phyloP scores from a whole-genome alignment of 2,113 vertebrate species.

The Limnothrissa miodon region DNA sequence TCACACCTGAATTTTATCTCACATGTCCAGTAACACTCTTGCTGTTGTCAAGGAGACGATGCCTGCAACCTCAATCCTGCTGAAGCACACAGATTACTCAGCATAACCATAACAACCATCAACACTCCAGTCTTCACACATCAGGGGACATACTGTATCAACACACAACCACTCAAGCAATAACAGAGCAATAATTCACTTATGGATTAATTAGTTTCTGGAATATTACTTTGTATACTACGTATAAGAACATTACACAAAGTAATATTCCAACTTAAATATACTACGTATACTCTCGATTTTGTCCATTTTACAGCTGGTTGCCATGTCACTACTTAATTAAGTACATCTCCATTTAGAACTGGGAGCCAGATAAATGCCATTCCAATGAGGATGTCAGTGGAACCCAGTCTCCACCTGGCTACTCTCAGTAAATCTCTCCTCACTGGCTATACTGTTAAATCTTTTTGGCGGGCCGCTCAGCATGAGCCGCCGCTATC shows the following conservation, averaged over 20 bases:
- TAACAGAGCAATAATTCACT: too few relatives aligned
- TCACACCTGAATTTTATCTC: neutral
- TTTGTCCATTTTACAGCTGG: neutral
- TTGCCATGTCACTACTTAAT: too few relatives aligned
- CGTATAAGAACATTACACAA: too few relatives aligned
- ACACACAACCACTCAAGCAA: neutral
- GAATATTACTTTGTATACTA: too few relatives aligned
- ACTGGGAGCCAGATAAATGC: neutral
- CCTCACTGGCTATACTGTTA: neutral
- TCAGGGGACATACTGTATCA: neutral
- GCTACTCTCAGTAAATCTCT: neutral
- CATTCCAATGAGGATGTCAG: neutral
- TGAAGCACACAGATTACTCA: neutral
- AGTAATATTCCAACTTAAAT: too few relatives aligned
- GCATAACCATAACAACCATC: neutral
- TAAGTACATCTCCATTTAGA: neutral
- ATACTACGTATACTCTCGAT: too few relatives aligned
- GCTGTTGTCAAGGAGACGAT: conserved; percentile 9
- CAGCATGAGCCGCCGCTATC: neutral
- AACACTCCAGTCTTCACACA: neutral
- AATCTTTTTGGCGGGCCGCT: neutral
- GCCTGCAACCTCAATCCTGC: neutral
- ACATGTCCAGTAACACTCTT: neutral
- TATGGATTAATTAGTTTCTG: too few relatives aligned
- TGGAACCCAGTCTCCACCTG: neutral